These are phyloP conservation scores for Paramuricea clavata DNA, from an alignment of 92 coral and sea anemone genomes.

Conservation along the genomic window DNA sequence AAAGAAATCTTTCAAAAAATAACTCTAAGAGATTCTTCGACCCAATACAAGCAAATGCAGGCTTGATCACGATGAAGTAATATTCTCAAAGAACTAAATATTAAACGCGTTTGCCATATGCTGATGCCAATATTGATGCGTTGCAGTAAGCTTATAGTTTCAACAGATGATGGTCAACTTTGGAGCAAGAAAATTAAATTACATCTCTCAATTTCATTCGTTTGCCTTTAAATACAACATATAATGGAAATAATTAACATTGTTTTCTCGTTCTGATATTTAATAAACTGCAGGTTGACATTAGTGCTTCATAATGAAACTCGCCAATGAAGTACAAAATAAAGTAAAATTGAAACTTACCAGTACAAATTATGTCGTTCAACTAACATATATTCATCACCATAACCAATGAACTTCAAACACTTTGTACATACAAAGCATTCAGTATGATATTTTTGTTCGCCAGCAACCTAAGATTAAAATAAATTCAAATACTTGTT, in stretches of 20 bases:
- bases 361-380: constrained; percentile 91
- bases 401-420: constrained; percentile 81
- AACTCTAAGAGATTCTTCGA: neutral
- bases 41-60: neutral
- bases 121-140: neutral
- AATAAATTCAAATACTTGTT: neutral
- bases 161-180: neutral
- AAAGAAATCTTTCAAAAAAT: constrained; percentile 6
- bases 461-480: constrained; percentile 81
- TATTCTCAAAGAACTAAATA: neutral
- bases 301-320: neutral
- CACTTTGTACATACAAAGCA: constrained; percentile 89
- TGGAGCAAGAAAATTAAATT: too few species aligned
- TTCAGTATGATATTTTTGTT: constrained; percentile 93
- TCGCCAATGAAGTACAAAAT: neutral
- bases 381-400: constrained; percentile 84
- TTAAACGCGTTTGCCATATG: constrained; percentile 8
- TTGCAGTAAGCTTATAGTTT: neutral
- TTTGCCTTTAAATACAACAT: too few species aligned
- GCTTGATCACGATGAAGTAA: neutral
- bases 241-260: too few species aligned
- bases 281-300: too few species aligned
- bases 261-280: too few species aligned
- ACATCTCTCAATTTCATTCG: too few species aligned
- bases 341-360: constrained; percentile 58